Evolutionary conservation across 2,888 invertebrate genomes (phyloP), one percentile per base, ranked within the genome.

Genomic region (Nebria salina): DNA sequence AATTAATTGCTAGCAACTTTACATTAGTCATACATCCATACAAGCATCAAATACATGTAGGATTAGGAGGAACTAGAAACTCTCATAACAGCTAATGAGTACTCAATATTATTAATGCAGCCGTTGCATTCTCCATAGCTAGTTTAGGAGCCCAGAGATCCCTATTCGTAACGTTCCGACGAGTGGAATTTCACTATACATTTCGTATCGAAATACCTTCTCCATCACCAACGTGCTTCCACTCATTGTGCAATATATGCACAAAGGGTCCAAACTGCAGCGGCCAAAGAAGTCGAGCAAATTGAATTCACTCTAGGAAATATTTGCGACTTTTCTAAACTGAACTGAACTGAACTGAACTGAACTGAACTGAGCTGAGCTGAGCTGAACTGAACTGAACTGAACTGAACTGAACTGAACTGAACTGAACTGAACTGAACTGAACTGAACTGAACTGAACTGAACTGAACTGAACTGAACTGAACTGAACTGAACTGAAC

Each of bases 161-260:
- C 26, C 26, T 26, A 13, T 25, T 26, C 68, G 74, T 78, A 54
- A 78, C 78, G 72, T 78, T 73, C 72, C 78, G 25, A n/a, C 65
- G 78, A 78, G 74, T 78, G 78, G 78, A 78, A 78, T 78, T 78
- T 74, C 78, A 66, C 78, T 78, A 78, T 78, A 78, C 78, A 78
- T 78, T 78, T 64, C 74, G 64, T 64, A 54, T n/a, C 26, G 43
- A 65, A 78, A 78, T 78, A 65, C 66, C 78, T 74, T 74, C 9
- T 26, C 66, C 34, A 26, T 65, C 75, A n/a, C 76, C 68, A 65
- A 43, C n/a, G 26, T 76, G 75, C 65, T 75, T 15, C n/a, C 13
- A 34, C 72, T 72, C 72, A 20, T 72, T 15, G 65, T 13, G 13
- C 43, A 54, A 54, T 54, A 11, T 54, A 54, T 54, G 54, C 54